Percentiles rank a stretch among this genome's conserved stretches.
phyloP scores from a whole-genome alignment of 2,113 vertebrate species.

The Anseranas semipalmata region DNA sequence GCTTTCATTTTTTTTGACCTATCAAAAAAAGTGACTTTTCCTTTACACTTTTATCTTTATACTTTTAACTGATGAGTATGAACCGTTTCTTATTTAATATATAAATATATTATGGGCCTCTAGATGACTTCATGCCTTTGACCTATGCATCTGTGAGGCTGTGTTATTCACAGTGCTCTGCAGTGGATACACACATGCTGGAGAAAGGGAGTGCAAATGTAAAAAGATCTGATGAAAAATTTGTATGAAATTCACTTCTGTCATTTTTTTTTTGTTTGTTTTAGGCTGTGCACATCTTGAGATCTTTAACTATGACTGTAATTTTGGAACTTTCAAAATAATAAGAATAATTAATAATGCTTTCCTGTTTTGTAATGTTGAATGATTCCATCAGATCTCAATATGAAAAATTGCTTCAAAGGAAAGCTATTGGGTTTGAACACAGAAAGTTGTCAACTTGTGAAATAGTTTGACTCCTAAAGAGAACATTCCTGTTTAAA shows the following conservation, averaged over 20 bases:
- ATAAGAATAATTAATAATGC: neutral
- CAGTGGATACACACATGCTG: neutral
- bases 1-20: neutral
- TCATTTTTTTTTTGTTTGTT: neutral
- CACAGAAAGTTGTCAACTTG: neutral
- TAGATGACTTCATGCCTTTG: neutral
- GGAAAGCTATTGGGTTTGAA: neutral
- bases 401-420: constrained; percentile 29
- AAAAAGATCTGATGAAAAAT: neutral
- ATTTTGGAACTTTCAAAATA: constrained; percentile 4
- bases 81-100: neutral
- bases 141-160: neutral
- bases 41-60: neutral
- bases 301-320: neutral
- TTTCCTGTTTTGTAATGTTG: neutral
- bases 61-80: neutral
- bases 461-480: constrained; percentile 1
- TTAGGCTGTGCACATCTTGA: neutral
- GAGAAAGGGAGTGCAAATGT: neutral
- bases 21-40: neutral
- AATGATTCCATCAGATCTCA: constrained; percentile 10
- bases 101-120: neutral
- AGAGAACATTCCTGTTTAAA: neutral
- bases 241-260: neutral
- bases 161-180: neutral